These are phyloP conservation scores for Hyperopisus bebe DNA, from an alignment of 2,113 vertebrate species.

Conservation along the genomic window DNA sequence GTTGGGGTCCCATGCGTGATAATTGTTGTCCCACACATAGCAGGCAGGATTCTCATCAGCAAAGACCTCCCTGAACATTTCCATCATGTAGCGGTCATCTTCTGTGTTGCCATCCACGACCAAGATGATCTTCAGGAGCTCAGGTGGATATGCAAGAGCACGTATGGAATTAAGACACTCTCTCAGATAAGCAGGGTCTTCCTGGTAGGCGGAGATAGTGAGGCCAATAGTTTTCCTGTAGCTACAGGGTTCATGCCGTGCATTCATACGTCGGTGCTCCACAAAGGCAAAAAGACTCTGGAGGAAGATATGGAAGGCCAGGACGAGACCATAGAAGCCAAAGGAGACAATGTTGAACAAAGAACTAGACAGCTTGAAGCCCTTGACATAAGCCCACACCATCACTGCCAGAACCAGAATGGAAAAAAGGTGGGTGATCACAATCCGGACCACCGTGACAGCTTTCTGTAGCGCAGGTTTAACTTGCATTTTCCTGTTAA, in stretches of 20 bases:
- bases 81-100: conserved; percentile 81
- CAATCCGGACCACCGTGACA: conserved; percentile 40
- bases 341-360: conserved; percentile 69
- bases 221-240: conserved; percentile 71
- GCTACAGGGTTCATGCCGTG: conserved; percentile 40
- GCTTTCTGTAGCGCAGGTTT: conserved; percentile 48
- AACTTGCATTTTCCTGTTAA: conserved; percentile 50
- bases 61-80: conserved; percentile 82
- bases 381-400: conserved; percentile 70
- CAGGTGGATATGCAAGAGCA: conserved; percentile 66
- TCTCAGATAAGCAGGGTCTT: conserved; percentile 73
- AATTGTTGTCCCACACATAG: conserved; percentile 77
- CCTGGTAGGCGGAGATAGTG: conserved; percentile 81
- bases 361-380: conserved; percentile 63
- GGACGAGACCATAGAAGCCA: conserved; percentile 80
- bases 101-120: conserved; percentile 77
- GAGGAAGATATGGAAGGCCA: conserved; percentile 66
- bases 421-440: conserved; percentile 70
- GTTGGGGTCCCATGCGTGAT: conserved; percentile 63
- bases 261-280: conserved; percentile 60
- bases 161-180: conserved; percentile 74
- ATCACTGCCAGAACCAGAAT: conserved; percentile 66
- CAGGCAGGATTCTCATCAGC: conserved; percentile 66
- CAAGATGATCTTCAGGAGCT: conserved; percentile 74
- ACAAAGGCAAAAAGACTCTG: conserved; percentile 79